Percentiles rank a stretch among this genome's conserved stretches.
These are phyloP conservation scores for Oncorhynchus tshawytscha DNA, from an alignment of 2,113 vertebrate species.

Conservation along the genomic window DNA sequence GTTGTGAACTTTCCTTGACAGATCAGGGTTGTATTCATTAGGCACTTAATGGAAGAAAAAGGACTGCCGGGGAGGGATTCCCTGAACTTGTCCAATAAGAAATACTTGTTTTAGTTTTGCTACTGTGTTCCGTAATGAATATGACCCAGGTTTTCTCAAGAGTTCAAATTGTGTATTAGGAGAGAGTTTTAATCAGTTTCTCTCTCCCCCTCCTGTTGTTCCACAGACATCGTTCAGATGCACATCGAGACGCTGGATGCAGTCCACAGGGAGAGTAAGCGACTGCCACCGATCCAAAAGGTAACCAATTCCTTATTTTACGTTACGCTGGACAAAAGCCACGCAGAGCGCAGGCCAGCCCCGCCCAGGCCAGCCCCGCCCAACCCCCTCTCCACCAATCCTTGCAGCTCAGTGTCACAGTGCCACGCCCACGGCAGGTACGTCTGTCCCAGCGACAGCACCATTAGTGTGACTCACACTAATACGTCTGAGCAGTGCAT, in stretches of 20 bases:
- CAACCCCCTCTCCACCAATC: constrained; percentile 60
- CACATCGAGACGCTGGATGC: constrained; percentile 97
- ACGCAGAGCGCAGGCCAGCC: constrained; percentile 52
- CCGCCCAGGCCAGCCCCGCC: constrained; percentile 48
- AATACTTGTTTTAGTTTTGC: too few relatives aligned
- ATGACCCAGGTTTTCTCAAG: too few relatives aligned
- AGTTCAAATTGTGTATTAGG: too few relatives aligned
- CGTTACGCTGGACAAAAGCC: constrained; percentile 65
- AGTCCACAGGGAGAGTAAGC: constrained; percentile 92
- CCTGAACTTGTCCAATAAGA: too few relatives aligned
- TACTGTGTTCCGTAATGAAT: too few relatives aligned
- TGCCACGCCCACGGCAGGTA: constrained; percentile 63
- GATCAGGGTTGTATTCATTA: too few relatives aligned
- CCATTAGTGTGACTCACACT: constrained; percentile 45
- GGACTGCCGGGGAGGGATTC: too few relatives aligned
- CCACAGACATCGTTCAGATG: constrained; percentile 94
- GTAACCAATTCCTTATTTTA: constrained; percentile 81
- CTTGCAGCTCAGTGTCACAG: constrained; percentile 55
- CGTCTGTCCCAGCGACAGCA: constrained; percentile 48
- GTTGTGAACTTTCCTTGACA: not conserved
- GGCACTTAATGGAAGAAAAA: too few relatives aligned
- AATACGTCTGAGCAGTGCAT: not conserved
- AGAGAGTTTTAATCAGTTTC: not conserved
- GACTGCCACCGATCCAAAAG: constrained; percentile 95
- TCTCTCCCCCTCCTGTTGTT: not conserved